A percentile compares a stretch with the other conserved stretches of the same genome.
Conservation (phyloP, 2,113 vertebrate genomes). For the Cavia porcellus region DNA sequence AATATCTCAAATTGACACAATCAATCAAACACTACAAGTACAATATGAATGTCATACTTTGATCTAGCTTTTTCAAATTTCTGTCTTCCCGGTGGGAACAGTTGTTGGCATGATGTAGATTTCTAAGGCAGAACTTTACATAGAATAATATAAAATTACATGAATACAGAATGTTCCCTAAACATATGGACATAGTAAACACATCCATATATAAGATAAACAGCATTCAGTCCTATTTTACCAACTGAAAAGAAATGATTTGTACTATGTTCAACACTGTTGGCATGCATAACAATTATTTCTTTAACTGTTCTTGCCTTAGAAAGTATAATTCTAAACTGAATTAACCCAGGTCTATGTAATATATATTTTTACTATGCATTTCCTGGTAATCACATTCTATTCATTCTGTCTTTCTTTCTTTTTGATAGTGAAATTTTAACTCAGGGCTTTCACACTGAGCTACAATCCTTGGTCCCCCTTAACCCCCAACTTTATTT, state of each 20-base stretch:
- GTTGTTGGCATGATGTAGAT: fast-evolving
- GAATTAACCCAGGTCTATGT: background rate
- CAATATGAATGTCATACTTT: background rate
- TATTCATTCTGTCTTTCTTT: background rate
- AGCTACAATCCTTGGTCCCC: background rate
- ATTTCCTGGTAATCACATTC: background rate
- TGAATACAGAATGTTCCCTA: background rate
- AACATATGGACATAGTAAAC: background rate
- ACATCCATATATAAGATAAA: background rate
- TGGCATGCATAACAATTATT: background rate
- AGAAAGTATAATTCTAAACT: background rate
- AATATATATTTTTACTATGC: background rate
- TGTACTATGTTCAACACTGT: background rate
- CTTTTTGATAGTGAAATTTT: background rate
- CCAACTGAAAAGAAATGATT: background rate
- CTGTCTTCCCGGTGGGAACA: background rate
- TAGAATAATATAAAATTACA: background rate
- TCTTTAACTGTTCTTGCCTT: background rate
- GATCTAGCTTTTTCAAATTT: background rate
- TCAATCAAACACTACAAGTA: too few relatives aligned
- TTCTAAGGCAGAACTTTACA: background rate
- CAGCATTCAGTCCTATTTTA: background rate
- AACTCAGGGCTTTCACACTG: background rate
- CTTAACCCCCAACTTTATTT: background rate
- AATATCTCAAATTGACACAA: too few relatives aligned